Base-by-base conservation (phyloP, 2,888 invertebrate species). In the Papilio gigon region DNA sequence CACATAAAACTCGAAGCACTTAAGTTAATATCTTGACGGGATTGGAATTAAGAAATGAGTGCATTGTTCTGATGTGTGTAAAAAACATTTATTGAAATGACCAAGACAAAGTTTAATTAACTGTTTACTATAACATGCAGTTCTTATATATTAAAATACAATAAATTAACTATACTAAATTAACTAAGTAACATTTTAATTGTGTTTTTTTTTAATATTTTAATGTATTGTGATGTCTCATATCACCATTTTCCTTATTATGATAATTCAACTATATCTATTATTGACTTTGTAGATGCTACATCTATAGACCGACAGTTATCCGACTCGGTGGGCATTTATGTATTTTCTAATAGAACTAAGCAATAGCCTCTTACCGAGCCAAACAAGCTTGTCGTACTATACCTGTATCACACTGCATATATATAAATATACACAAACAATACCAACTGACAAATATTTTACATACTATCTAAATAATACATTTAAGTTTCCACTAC, bases 131-230 rank as follows among this genome's bases (percentile, higher is more conserved):
- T 27, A 27, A 42, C 61, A 61, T 27, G 27, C 42, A 44, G 25
- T 44, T 4, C 42, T 61, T 42, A 42, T 25, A 8, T 14, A 27
- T 40, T 61, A 5, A 42, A 61, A 27, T 42, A 61, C 9, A 40
- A 42, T 33, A 27, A 42, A 30, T 61, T 42, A 30, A 44, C 30
- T 61, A 27, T 5, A 61, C 40, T n/a, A 53, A 11, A 47, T 27
- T 33, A 33, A 33, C 5, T 50, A 50, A 27, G 12, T 27, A 50
- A 47, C 47, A 47, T 47, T 47, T 27, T 27, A 27, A 50, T 50
- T 50, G 50, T 50, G 50, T 20, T 50, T 50, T 53, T 27, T 53
- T 53, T 53, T 27, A 14, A 53, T 53, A 27, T 27, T 53, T 27
- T 9, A n/a, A n/a, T n/a, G n/a, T n/a, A n/a, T n/a, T 20, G 25